Conservation (phyloP, 2,113 vertebrate genomes). For the Hemicordylus capensis region DNA sequence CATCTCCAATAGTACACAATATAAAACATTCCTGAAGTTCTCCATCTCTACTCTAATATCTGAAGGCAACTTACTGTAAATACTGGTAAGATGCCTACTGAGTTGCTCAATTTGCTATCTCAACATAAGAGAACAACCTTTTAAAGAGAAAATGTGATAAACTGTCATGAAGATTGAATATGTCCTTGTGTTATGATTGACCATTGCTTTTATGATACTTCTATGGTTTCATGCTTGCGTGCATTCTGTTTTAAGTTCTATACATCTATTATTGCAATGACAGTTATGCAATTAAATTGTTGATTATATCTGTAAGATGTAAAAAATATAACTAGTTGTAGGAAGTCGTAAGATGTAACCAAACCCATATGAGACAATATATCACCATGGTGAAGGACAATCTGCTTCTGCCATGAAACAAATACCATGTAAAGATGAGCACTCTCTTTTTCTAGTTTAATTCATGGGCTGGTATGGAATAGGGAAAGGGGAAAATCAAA, state of each 20-base stretch:
- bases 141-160: too few species aligned
- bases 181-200: neutral
- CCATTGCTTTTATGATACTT: neutral
- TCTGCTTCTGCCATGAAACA: neutral
- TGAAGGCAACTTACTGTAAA: too few species aligned
- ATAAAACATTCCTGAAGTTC: too few species aligned
- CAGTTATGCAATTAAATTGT: neutral
- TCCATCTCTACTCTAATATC: too few species aligned
- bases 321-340: neutral
- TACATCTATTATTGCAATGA: neutral
- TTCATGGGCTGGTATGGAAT: neutral
- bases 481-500: neutral
- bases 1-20: too few species aligned
- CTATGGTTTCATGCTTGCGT: neutral
- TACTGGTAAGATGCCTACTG: neutral
- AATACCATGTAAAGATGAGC: neutral
- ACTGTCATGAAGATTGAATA: too few species aligned
- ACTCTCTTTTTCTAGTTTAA: neutral
- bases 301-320: neutral
- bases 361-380: neutral
- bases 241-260: neutral
- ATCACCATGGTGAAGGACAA: neutral
- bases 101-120: neutral
- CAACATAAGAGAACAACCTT: neutral
- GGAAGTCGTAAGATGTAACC: neutral